Evolutionary conservation across 1,140 invertebrate genomes (phyloP).

Genomic region (Ceratina calcarata): DNA sequence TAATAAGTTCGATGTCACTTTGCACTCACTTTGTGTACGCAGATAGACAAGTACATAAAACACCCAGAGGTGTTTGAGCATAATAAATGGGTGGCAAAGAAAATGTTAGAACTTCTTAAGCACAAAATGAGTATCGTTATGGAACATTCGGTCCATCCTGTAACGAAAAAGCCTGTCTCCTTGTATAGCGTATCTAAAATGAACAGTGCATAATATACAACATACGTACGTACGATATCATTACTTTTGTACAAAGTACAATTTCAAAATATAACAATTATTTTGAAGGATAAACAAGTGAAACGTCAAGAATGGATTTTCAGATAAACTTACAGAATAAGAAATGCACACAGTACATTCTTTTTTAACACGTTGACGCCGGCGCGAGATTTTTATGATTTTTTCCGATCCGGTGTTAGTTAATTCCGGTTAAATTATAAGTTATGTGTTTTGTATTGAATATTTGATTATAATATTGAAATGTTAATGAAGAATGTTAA

Average conservation of each 20-base stretch:
- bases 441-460: too few species aligned
- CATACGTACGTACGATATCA: not conserved
- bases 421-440: too few species aligned
- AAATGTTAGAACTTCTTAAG: slow-evolving; percentile 84
- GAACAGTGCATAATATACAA: not conserved
- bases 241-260: not conserved
- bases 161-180: slow-evolving; percentile 71
- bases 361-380: not conserved
- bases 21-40: slow-evolving; percentile 62
- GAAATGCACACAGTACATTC: too few species aligned
- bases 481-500: too few species aligned
- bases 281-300: not conserved
- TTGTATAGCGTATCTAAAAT: slow-evolving; percentile 63
- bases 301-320: not conserved
- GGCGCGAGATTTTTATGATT: too few species aligned
- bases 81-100: slow-evolving; percentile 85
- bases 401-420: too few species aligned
- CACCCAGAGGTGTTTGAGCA: slow-evolving; percentile 88
- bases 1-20: slow-evolving; percentile 9
- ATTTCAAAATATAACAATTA: not conserved
- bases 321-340: not conserved
- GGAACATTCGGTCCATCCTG: slow-evolving; percentile 66
- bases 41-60: slow-evolving; percentile 86
- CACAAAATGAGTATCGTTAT: slow-evolving; percentile 81
- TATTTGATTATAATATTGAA: too few species aligned